Conservation (phyloP, 2,113 vertebrate genomes). For the Paradoxurus hermaphroditus region DNA sequence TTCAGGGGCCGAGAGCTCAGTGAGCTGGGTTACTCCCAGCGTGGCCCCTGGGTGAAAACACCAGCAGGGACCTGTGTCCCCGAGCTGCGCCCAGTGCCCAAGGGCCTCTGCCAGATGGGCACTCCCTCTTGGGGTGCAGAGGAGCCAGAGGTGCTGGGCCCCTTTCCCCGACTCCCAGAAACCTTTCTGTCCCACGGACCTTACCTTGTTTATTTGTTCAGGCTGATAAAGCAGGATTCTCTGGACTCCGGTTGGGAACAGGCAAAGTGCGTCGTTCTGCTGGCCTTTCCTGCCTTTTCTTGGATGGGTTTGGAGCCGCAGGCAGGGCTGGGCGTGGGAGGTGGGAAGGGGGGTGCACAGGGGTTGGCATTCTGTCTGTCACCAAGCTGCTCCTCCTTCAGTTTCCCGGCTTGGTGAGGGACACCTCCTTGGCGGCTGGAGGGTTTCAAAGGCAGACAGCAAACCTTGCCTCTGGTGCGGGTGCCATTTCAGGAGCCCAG, state of each 20-base stretch:
- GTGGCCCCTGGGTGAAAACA: slow-evolving; percentile 29
- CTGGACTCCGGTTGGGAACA: slow-evolving; percentile 58
- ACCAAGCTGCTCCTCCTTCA: background rate
- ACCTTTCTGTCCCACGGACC: background rate
- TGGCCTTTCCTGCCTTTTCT: slow-evolving; percentile 60
- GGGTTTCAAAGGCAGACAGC: background rate
- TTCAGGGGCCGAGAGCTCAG: slow-evolving; percentile 39
- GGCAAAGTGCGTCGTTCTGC: slow-evolving; percentile 45
- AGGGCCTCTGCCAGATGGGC: background rate
- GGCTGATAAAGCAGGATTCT: slow-evolving; percentile 62
- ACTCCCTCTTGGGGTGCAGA: background rate
- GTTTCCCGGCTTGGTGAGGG: background rate
- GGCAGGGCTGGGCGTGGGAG: background rate
- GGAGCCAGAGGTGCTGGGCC: background rate
- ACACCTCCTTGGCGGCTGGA: background rate
- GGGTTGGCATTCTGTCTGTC: background rate
- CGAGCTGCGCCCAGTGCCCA: background rate
- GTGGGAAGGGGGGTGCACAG: background rate
- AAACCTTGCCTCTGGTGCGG: background rate
- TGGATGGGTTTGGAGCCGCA: slow-evolving; percentile 11
- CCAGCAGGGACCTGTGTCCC: background rate
- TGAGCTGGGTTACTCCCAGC: slow-evolving; percentile 59
- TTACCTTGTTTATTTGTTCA: slow-evolving; percentile 66
- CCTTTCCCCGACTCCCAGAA: background rate
- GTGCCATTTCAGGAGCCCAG: background rate